Percentiles rank a stretch among this genome's conserved stretches.
phyloP scores from a whole-genome alignment of 1,140 invertebrate genomes.

The Polypedilum pembai region DNA sequence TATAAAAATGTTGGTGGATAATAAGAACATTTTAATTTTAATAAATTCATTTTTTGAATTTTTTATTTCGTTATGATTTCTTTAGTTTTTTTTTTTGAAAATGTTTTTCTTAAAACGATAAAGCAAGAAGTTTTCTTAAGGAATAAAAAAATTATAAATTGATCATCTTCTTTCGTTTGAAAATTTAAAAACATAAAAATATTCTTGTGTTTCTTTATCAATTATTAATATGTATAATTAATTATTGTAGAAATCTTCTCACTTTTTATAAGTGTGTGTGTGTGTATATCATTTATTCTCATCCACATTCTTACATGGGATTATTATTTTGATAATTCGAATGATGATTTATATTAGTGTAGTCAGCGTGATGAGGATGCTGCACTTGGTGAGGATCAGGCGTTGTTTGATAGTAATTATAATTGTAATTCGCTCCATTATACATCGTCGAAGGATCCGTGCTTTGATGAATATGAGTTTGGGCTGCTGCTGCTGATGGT shows the following conservation, averaged over 20 bases:
- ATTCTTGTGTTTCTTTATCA: neutral
- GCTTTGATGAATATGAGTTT: neutral
- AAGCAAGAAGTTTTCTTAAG: no score
- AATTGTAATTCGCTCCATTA: neutral
- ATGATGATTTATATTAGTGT: neutral
- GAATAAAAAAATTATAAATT: neutral
- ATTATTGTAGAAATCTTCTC: neutral
- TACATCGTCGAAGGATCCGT: neutral
- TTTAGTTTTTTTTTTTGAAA: neutral
- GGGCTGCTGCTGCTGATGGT: neutral
- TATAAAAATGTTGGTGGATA: neutral
- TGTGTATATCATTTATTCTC: neutral
- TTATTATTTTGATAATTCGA: slow-evolving; percentile 5
- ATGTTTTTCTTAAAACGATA: no score
- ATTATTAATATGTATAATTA: neutral
- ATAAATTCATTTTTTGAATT: neutral
- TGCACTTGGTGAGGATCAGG: neutral
- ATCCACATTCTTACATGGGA: neutral
- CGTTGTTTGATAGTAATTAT: slow-evolving; percentile 1
- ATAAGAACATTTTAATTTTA: neutral
- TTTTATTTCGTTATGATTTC: neutral
- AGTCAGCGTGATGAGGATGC: neutral
- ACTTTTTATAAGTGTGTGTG: no score
- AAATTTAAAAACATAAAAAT: neutral
- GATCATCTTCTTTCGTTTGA: neutral